Evolutionary conservation across 2,113 vertebrate species (phyloP).

Genomic region (Podiceps cristatus): DNA sequence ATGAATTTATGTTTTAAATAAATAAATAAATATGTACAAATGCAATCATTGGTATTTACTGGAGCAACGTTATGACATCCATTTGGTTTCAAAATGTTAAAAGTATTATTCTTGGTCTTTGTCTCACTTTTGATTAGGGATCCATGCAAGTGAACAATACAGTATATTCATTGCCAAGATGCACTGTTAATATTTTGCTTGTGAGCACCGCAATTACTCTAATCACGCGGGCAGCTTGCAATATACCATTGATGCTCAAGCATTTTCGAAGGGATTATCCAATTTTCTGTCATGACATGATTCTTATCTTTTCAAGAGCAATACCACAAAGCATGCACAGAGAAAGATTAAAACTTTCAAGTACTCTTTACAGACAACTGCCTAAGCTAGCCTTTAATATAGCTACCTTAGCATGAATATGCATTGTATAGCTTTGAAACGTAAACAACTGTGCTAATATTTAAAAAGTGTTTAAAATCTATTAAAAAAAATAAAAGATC

Average conservation of each 20-base stretch:
- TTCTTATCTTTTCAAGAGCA: slow-evolving; percentile 94
- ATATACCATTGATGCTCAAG: slow-evolving; percentile 67
- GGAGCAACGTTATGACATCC: slow-evolving; percentile 76
- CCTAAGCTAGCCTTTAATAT: slow-evolving; percentile 90
- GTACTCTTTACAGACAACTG: slow-evolving; percentile 85
- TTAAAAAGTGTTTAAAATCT: slow-evolving; percentile 4
- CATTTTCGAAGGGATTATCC: slow-evolving; percentile 65
- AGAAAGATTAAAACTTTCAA: slow-evolving; percentile 85
- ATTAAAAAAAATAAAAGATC: slow-evolving; percentile 5
- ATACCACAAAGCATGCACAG: slow-evolving; percentile 94
- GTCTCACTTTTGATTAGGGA: slow-evolving; percentile 76
- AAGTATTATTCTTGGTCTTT: slow-evolving; percentile 67
- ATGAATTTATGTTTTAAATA: slow-evolving; percentile 76
- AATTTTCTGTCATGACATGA: slow-evolving; percentile 79
- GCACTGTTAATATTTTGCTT: slow-evolving; percentile 66
- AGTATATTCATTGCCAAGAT: slow-evolving; percentile 73
- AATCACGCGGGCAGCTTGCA: slow-evolving; percentile 70
- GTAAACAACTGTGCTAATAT: not conserved
- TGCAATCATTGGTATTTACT: slow-evolving; percentile 78
- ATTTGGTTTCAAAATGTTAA: slow-evolving; percentile 76
- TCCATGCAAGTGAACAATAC: slow-evolving; percentile 68
- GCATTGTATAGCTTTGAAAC: slow-evolving; percentile 75
- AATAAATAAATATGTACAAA: slow-evolving; percentile 74
- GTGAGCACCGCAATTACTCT: slow-evolving; percentile 71
- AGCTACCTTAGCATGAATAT: slow-evolving; percentile 97